Percentiles rank a stretch among this genome's conserved stretches.
Evolutionary conservation across 2,113 vertebrate genomes (phyloP).

Genomic region (Sardina pilchardus): DNA sequence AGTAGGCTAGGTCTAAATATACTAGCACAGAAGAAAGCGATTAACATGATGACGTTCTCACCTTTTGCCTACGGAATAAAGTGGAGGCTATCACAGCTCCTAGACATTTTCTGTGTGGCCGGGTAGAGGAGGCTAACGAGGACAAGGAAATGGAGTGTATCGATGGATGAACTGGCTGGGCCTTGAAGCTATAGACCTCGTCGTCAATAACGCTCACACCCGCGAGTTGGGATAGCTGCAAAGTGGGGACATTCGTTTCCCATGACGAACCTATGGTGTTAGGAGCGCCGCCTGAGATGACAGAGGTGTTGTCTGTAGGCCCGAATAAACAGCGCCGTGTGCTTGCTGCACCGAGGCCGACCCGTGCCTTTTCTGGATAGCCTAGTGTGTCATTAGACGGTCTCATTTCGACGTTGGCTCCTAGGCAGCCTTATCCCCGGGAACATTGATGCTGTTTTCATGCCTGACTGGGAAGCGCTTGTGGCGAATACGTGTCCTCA

Average conservation of each 20-base stretch:
- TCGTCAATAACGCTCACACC: not conserved
- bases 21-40: too few relatives aligned
- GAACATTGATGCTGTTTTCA: constrained; percentile 57
- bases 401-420: constrained; percentile 50
- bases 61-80: too few relatives aligned
- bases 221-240: not conserved
- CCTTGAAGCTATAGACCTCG: not conserved
- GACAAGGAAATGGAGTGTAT: not conserved
- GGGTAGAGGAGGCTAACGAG: not conserved
- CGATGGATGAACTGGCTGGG: not conserved
- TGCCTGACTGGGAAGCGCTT: constrained; percentile 55
- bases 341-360: constrained; percentile 13
- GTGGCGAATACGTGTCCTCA: constrained; percentile 48
- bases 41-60: too few relatives aligned
- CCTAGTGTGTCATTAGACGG: constrained; percentile 57
- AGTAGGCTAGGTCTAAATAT: too few relatives aligned
- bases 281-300: constrained; percentile 30
- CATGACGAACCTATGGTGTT: not conserved
- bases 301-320: not conserved
- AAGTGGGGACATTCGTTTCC: not conserved
- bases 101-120: too few relatives aligned
- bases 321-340: not conserved
- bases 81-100: too few relatives aligned
- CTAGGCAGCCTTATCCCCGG: constrained; percentile 41
- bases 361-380: constrained; percentile 42